Base-by-base conservation (phyloP, 2,113 vertebrate species). In the Chionomys nivalis region DNA sequence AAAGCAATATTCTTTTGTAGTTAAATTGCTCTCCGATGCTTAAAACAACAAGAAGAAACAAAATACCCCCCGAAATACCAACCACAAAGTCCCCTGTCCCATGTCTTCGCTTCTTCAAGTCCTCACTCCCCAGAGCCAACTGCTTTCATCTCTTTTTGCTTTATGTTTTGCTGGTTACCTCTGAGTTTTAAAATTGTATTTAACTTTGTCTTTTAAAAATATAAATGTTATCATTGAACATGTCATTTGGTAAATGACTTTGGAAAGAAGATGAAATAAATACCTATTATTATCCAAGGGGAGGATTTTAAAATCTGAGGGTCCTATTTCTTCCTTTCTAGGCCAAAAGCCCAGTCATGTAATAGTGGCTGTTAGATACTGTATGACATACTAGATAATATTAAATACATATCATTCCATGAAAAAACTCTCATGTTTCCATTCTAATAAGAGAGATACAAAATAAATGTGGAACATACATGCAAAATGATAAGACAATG, bases 41-140 rank as follows among this genome's bases (percentile, higher is more conserved):
- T 91, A 91, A 96, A 95, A 93, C 79, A 95, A 96, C 78, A 91
- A 93, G 61, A 75, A 55, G 52, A 52, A 89, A 89, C 94, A 61
- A 36, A 19, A 49, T 61, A 33, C 39, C 39, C 16, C 13, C 13
- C 36, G 1, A 79, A 83, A 83, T 63, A 8, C n/a, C 52, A 66
- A 17, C 31, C 26, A 14, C 68, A 47, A 9, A 90, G 72, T 91
- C 11, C 12, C 23, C 23, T 49, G 49, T 82, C 36, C 63, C 26
- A 1, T 21, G 68, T 36, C 26, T 82, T 55, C n/a, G 2, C 26
- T 8, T 63, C 77, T 70, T 66, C 12, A 79, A 70, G 88, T 95
- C 81, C 33, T 93, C 33, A 58, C 11, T 81, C 33, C 65, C 72
- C 36, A 42, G 87, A 90, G 47, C 78, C 49, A 91, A n/a, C 7